Conservation (phyloP, 2,797 vertebrate species). For the Falco berigora region DNA sequence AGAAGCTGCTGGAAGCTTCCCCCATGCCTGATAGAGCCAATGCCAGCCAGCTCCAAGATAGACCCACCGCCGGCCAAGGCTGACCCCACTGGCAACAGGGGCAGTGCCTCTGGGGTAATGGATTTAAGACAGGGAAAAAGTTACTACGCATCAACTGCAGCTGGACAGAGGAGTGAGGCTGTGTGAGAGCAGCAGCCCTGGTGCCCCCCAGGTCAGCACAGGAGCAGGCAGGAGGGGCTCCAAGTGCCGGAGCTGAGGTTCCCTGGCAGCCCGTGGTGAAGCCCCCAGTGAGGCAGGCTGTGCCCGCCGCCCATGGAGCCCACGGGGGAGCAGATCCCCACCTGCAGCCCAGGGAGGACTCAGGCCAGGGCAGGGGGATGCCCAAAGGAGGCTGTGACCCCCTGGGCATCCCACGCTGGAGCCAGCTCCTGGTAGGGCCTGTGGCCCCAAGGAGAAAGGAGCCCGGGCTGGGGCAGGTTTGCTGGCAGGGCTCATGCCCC, state of each 20-base stretch:
- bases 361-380: too few relatives aligned
- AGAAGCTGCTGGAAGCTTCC: not conserved
- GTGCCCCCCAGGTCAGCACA: not conserved
- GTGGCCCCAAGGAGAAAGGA: not conserved
- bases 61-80: not conserved
- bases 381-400: not conserved
- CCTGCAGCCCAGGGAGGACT: not conserved
- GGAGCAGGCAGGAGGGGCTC: not conserved
- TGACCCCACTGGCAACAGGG: not conserved
- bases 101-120: not conserved
- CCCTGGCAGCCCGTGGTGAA: accelerated
- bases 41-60: not conserved
- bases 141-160: not conserved
- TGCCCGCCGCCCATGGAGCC: too few relatives aligned
- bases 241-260: not conserved
- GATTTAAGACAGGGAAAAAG: not conserved
- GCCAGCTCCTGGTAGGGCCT: not conserved
- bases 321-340: too few relatives aligned
- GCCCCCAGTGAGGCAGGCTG: not conserved
- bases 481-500: not conserved
- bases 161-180: not conserved
- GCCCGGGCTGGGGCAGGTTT: not conserved
- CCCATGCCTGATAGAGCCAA: accelerated
- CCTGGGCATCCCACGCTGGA: not conserved
- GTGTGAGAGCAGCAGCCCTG: not conserved